Conservation (phyloP, 2,113 vertebrate genomes). For the Oncorhynchus kisutch region DNA sequence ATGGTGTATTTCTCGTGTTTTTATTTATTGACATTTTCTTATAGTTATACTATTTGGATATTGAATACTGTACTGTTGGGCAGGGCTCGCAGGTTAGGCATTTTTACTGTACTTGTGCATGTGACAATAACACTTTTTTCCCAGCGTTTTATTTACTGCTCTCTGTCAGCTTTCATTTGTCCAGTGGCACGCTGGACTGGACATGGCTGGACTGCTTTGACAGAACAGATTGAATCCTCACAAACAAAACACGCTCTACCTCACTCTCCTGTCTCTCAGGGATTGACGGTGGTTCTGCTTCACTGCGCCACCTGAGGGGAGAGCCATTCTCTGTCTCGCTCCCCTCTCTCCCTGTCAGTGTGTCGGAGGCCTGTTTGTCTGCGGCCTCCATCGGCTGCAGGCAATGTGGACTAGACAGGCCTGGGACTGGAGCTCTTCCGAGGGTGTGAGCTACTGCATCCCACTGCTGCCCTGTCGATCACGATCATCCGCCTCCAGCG, state of each 20-base stretch:
- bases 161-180: not conserved
- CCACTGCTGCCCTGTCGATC: no score
- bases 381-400: not conserved
- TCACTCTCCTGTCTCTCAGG: not conserved
- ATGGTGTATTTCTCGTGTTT: no score
- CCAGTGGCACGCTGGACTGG: not conserved
- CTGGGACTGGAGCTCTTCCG: not conserved
- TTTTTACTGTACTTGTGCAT: no score
- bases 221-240: not conserved
- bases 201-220: not conserved
- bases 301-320: not conserved
- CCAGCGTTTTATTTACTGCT: not conserved
- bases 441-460: no score
- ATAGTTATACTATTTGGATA: no score
- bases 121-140: not conserved
- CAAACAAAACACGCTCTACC: not conserved
- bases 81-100: no score
- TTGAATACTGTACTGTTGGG: no score
- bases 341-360: conserved; percentile 2
- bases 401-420: not conserved
- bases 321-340: not conserved
- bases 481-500: no score
- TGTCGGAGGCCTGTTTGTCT: not conserved
- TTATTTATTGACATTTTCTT: no score
- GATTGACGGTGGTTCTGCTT: not conserved